A percentile compares a stretch with the other conserved stretches of the same genome.
Evolutionary conservation across 2,888 invertebrate genomes (phyloP).

Genomic region (Acleris holmiana): DNA sequence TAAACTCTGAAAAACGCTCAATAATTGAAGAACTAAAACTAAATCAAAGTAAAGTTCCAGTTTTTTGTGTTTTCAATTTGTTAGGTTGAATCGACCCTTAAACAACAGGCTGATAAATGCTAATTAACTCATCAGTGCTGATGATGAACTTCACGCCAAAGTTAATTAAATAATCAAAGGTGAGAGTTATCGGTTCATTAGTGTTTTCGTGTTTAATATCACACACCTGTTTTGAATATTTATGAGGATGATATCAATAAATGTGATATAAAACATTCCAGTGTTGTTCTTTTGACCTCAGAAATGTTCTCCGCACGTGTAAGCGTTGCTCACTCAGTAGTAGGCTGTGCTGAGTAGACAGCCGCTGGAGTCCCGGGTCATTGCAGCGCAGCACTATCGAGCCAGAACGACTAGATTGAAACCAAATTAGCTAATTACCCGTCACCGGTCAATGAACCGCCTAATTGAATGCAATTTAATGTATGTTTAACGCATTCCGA

Average conservation of each 20-base stretch:
- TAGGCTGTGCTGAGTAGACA: slow-evolving; percentile 37
- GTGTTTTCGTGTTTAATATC: neutral
- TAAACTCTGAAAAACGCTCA: neutral
- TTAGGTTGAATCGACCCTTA: neutral
- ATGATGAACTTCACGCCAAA: neutral
- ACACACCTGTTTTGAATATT: too few relatives aligned
- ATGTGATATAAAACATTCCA: neutral
- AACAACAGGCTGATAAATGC: neutral
- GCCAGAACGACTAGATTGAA: slow-evolving; percentile 52
- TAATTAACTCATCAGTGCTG: slow-evolving; percentile 5
- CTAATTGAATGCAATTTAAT: slow-evolving; percentile 62
- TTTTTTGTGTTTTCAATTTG: slow-evolving; percentile 1
- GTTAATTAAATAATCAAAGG: neutral
- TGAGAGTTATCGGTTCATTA: neutral
- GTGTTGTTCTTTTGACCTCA: neutral
- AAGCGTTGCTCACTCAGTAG: slow-evolving; percentile 15
- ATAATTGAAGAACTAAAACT: slow-evolving; percentile 15
- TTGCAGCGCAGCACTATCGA: slow-evolving; percentile 34
- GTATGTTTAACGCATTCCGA: slow-evolving; percentile 50
- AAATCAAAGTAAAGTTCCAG: slow-evolving; percentile 10
- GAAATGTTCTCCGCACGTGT: slow-evolving; percentile 19
- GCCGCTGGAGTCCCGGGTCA: slow-evolving; percentile 20
- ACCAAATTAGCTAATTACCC: slow-evolving; percentile 53
- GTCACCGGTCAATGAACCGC: slow-evolving; percentile 59
- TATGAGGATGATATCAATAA: neutral